phyloP scores from a whole-genome alignment of 2,797 vertebrate genomes.

The Rhabdophis nuchalis region DNA sequence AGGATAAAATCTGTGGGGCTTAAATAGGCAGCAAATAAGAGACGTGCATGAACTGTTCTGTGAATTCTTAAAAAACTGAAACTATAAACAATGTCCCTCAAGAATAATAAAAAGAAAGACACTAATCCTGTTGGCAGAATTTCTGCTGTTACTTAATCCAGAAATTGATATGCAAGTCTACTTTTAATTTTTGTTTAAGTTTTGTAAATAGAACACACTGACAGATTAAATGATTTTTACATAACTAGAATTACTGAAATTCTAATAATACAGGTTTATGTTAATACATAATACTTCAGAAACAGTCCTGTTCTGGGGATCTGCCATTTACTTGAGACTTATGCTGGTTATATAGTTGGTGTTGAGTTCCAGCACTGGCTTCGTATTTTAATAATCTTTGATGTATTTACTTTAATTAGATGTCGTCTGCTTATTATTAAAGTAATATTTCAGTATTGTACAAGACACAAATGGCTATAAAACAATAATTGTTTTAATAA shows the following conservation, averaged over 20 bases:
- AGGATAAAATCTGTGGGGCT: neutral
- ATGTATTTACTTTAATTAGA: neutral
- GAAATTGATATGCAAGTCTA: neutral
- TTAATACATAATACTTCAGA: neutral
- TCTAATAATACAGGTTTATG: neutral
- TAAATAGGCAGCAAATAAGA: neutral
- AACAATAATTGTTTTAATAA: neutral
- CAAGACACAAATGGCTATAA: neutral
- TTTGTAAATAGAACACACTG: slow-evolving; percentile 3
- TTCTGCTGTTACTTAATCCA: accelerated
- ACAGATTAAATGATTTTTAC: neutral
- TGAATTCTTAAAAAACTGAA: neutral
- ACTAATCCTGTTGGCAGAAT: neutral
- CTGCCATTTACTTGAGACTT: neutral
- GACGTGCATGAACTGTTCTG: neutral
- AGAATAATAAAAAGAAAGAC: neutral
- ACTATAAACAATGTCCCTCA: neutral
- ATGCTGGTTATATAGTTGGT: neutral
- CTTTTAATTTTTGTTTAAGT: neutral
- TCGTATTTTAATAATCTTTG: neutral
- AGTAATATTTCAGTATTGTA: neutral
- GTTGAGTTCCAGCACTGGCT: neutral
- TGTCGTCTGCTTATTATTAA: neutral
- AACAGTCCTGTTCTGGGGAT: neutral
- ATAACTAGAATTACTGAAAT: neutral